Percentiles rank a stretch among this genome's conserved stretches.
These are phyloP conservation scores for Drosophila nr. medialis DNA, from an alignment of 2,888 invertebrate species.

Conservation along the genomic window DNA sequence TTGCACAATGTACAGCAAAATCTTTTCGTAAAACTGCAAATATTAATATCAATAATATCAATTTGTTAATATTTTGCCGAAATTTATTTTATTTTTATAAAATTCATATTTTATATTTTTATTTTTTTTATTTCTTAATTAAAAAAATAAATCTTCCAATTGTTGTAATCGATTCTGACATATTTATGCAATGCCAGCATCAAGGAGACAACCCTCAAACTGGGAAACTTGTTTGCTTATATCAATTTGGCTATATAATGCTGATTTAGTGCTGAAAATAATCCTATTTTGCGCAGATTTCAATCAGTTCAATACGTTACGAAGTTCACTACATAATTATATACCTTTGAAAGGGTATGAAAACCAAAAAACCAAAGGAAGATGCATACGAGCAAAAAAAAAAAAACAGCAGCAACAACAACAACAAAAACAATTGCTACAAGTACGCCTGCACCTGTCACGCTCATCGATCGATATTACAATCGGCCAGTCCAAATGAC, in stretches of 20 bases:
- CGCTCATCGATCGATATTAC: slow-evolving; percentile 75
- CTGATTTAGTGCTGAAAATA: background rate
- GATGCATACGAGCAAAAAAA: slow-evolving; percentile 34
- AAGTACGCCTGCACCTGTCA: slow-evolving; percentile 74
- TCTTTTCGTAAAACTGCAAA: background rate
- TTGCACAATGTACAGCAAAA: background rate
- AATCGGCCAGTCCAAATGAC: slow-evolving; percentile 57
- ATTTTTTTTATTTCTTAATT: too few species aligned
- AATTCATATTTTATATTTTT: too few species aligned
- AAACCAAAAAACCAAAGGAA: slow-evolving; percentile 29
- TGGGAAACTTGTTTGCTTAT: background rate
- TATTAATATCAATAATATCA: background rate
- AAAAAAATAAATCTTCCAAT: background rate
- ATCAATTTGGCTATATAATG: background rate
- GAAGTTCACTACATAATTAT: background rate
- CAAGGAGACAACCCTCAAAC: background rate
- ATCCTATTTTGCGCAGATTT: background rate
- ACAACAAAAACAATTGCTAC: slow-evolving; percentile 49
- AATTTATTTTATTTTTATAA: background rate
- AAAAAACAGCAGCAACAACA: slow-evolving; percentile 37
- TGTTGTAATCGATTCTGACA: background rate
- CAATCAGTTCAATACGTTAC: background rate
- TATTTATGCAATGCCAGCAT: background rate
- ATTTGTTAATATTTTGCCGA: background rate
- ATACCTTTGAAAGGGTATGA: background rate